Evolutionary conservation across 2,797 vertebrate genomes (phyloP), one percentile per base, ranked within the genome.

Genomic region (Etheostoma nigrum): DNA sequence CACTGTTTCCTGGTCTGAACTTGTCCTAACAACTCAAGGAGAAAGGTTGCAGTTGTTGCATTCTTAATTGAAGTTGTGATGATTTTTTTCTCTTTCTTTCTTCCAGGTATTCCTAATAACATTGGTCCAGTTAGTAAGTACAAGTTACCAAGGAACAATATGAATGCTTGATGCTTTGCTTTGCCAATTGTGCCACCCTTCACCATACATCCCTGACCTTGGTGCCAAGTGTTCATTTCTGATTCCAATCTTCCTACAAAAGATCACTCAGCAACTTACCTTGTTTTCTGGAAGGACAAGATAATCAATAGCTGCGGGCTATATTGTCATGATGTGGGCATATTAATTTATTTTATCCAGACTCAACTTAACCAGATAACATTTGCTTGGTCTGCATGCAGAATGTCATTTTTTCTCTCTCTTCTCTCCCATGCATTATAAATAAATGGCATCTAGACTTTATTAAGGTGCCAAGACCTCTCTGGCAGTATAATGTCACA

Each of bases 101-200:
- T 93, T 94, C 27, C 95, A 99, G 97, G 97, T 96, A 95, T 97
- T 85, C 96, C 97, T 92, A 99, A 96, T 95, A 97, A 96, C 95
- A 96, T 97, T 95, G 97, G 97, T 95, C 98, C 98, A 90, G 97
- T 98, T 96, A 98, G 97, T 99, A 99, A 98, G 97, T 98, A 97
- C 94, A 88, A 53, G 52, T 78, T 76, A 70, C 76, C 79, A 79
- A 81, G 70, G 51, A 82, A 65, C 72, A 84, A 55, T 80, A 84
- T 88, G 78, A 89, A 88, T 91, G 92, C 89, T 84, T 89, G 88
- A 93, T 76, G 94, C 96, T 95, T 95, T 91, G 95, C 96, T 96
- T 90, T 94, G 91, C 94, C 92, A 82, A 27, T 33, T 82, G 63
- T 82, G 72, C 67, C 77, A 74, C 67, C 47, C 75, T 74, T 60